phyloP scores from a whole-genome alignment of 2,797 vertebrate species.

The Lophotriccus pileatus region DNA sequence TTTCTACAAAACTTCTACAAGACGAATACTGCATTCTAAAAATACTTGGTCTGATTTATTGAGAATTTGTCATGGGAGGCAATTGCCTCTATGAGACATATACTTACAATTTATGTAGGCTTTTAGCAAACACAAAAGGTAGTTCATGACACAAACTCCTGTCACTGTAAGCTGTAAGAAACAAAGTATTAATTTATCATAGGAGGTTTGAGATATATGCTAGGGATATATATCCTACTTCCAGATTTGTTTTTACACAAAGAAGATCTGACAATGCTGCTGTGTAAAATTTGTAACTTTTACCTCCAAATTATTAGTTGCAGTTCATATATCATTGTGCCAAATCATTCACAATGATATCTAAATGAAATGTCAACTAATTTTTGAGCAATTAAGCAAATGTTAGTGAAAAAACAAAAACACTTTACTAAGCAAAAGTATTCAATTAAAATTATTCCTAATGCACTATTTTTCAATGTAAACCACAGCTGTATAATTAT shows the following conservation, averaged over 20 bases:
- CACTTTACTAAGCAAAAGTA: not conserved
- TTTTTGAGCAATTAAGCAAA: not conserved
- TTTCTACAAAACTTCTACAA: slow-evolving; percentile 7
- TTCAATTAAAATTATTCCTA: not conserved
- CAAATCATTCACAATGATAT: not conserved
- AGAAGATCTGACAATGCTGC: not conserved
- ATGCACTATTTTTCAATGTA: not conserved
- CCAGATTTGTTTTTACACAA: not conserved
- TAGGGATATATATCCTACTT: not conserved
- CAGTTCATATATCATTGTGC: not conserved
- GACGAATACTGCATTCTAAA: not conserved
- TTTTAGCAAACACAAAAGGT: not conserved
- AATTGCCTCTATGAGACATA: not conserved
- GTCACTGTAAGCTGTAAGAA: not conserved
- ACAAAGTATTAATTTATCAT: not conserved
- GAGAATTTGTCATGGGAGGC: not conserved
- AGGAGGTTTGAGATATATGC: not conserved
- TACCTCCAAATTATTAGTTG: not conserved
- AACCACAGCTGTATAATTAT: not conserved
- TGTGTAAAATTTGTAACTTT: not conserved
- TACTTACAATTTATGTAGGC: not conserved
- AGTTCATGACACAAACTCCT: not conserved
- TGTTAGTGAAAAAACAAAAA: not conserved
- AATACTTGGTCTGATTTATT: not conserved
- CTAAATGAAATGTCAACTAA: not conserved